These are phyloP conservation scores for Lycopodina hypogea DNA, from an alignment of 37 sponge, comb jelly and placozoan species.

Conservation along the genomic window DNA sequence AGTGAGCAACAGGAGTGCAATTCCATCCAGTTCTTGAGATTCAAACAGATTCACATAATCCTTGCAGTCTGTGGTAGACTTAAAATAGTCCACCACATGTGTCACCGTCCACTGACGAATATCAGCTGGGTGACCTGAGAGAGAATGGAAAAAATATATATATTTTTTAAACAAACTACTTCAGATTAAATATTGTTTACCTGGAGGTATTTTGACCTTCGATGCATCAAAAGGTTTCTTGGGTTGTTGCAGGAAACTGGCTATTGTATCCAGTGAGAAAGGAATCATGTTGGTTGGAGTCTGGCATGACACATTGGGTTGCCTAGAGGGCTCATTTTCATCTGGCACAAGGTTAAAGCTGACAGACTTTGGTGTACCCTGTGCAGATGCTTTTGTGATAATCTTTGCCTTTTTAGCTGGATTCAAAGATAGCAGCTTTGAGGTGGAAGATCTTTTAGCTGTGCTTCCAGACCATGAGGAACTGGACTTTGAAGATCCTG, in stretches of 20 bases:
- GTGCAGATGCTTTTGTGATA: background rate
- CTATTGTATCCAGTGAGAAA: background rate
- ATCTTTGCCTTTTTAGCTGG: background rate
- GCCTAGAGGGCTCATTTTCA: background rate
- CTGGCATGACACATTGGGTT: background rate
- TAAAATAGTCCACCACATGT: constrained; percentile 52
- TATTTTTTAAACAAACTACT: background rate
- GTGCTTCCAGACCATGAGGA: background rate
- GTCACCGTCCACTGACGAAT: constrained; percentile 38
- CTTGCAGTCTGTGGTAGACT: constrained; percentile 48
- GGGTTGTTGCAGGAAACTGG: background rate
- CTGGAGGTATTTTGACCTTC: constrained; percentile 8
- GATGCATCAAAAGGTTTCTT: background rate
- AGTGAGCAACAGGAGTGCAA: constrained; percentile 54
- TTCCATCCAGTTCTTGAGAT: constrained; percentile 62
- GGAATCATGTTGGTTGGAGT: background rate
- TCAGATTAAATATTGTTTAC: background rate
- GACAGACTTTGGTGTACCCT: constrained; percentile 9
- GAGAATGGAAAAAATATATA: background rate
- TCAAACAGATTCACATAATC: constrained; percentile 27
- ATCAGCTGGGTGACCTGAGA: constrained; percentile 14
- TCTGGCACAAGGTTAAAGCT: constrained; percentile 25
- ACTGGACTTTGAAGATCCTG: background rate
- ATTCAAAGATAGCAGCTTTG: background rate
- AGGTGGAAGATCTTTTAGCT: background rate